Evolutionary conservation across 2,888 invertebrate species (phyloP), one percentile per base, ranked within the genome.

Genomic region (Himalopsyche kuldschensis): DNA sequence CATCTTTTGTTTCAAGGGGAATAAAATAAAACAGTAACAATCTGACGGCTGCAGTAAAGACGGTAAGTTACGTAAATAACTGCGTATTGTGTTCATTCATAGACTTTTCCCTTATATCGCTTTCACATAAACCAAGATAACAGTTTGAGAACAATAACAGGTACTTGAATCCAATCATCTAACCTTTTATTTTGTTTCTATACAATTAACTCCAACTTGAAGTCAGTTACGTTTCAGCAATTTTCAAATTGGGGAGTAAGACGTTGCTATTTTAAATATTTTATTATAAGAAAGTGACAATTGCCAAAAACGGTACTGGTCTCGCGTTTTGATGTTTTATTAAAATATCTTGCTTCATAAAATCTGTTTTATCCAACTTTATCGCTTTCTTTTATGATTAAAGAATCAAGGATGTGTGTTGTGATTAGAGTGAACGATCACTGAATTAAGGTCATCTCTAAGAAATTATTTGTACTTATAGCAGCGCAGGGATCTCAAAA

Each of bases 131-230:
- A 80, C 63, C 35, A 20, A 35, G 55, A 80, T 78, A 82, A 48
- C 82, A 80, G 80, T 76, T 76, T 48, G 75, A 79, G 80, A 83
- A 83, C 83, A 83, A 83, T 83, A 77, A 83, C 83, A 80, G 76
- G 77, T 77, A 80, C 83, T 83, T 77, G 63, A 83, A 79, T 63
- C 77, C 83, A 83, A 83, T 83, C 83, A 80, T 79, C 83, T 83
- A 80, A 83, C 80, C 83, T 80, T 83, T 80, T 83, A 80, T 83
- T 79, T 77, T 55, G 63, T 27, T 78, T 35, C 79, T 17, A 77
- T 63, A 83, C 80, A 83, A 83, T 83, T 17, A 5, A 47, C 31
- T 35, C 47, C 41, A 55, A 55, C 41, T 41, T 41, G 31, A 17
- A 24, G 24, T 20, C 75, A 55, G 55, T 55, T 20, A 55, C 55